phyloP scores from a whole-genome alignment of 2,797 vertebrate species.

The Neoniphon sammara region DNA sequence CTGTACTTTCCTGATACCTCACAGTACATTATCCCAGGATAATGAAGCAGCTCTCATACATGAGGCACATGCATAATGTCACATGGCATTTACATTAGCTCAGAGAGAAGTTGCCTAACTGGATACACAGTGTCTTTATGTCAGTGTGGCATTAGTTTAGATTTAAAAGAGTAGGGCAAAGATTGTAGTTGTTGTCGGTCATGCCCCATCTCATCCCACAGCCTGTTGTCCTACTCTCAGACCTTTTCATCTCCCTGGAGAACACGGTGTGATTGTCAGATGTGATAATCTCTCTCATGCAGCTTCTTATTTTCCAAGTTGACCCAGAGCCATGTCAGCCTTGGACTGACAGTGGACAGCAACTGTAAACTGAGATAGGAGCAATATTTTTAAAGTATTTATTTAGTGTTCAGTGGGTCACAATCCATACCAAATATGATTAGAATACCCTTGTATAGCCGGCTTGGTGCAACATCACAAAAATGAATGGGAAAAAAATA shows the following conservation, averaged over 20 bases:
- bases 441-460: neutral
- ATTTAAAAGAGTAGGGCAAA: neutral
- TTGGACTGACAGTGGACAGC: conserved; percentile 14
- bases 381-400: too few relatives aligned
- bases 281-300: conserved; percentile 46
- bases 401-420: neutral
- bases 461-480: neutral
- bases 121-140: neutral
- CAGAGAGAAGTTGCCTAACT: neutral
- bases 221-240: neutral
- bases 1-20: too few relatives aligned
- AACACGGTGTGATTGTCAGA: conserved; percentile 22
- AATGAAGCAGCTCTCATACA: neutral
- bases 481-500: neutral
- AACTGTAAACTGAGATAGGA: conserved; percentile 5
- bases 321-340: conserved; percentile 39
- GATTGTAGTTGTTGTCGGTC: neutral
- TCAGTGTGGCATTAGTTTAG: too few relatives aligned
- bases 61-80: neutral
- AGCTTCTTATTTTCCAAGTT: conserved; percentile 49
- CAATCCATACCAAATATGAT: neutral
- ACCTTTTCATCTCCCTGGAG: conserved; percentile 17
- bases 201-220: neutral
- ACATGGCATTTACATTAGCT: neutral
- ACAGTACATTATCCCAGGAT: neutral